Base-by-base conservation (phyloP, 1,140 invertebrate species). In the Planococcus citri region DNA sequence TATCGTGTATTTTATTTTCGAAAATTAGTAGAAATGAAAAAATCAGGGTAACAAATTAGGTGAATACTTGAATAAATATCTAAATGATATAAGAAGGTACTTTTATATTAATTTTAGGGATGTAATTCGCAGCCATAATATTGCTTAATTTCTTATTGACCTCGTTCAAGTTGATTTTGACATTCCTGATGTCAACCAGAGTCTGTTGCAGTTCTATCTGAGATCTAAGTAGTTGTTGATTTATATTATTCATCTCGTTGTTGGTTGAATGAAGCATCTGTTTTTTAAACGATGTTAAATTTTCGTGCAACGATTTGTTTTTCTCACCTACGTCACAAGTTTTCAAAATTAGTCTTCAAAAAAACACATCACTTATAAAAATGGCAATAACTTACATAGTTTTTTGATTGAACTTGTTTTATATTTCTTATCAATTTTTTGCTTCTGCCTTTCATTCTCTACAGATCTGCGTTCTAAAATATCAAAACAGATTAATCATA, bases 51-150 rank as follows among this genome's bases (percentile, higher is more conserved):
- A 33, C 29, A 33, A n/a, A n/a, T n/a, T 33, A 33, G 12, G 12
- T 6, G 12, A 33, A 12, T 6, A 25, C 10, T 17, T 25, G 17
- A 64, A 64, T 17, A 24, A 6, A 64, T 64, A 17, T 64, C 24
- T 64, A 64, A 25, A 64, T 25, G 10, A 27, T 64, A 17, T 64
- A 9, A 27, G 60, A 27, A 25, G 60, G 60, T 14, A 27, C 25
- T 64, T 64, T 24, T 4, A 64, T 64, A 27, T 64, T 64, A 27
- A 64, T 64, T 64, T 24, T 24, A 9, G 60, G 60, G 24, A 64
- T 64, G 17, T 64, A 64, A 24, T 64, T 64, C 6, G 60, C 60
- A 24, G 22, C 60, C 10, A 64, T 64, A 14, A 64, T 64, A 17
- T 64, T 9, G 20, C 20, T 27, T 17, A 64, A 64, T 27, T 64